phyloP scores from a whole-genome alignment of 2,797 vertebrate genomes.

The Carduelis carduelis region DNA sequence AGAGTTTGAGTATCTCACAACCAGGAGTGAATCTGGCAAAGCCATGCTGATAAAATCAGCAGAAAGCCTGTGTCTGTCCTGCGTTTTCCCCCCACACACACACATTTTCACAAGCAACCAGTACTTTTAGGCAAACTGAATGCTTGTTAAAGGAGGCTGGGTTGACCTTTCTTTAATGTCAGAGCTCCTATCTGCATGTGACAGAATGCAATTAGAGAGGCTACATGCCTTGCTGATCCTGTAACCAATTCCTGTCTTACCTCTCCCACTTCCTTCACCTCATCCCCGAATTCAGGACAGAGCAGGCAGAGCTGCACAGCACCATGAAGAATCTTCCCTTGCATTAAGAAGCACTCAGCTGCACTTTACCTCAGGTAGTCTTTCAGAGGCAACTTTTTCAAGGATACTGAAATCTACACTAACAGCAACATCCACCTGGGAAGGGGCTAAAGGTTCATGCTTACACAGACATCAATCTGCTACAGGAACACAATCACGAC shows the following conservation, averaged over 20 bases:
- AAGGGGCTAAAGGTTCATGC: neutral
- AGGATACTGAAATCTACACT: neutral
- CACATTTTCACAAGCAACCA: neutral
- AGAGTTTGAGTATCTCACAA: neutral
- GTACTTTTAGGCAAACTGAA: neutral
- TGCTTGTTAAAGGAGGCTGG: neutral
- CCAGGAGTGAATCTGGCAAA: neutral
- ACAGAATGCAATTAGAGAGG: neutral
- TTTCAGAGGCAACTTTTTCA: neutral
- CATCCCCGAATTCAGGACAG: neutral
- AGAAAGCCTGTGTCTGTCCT: neutral
- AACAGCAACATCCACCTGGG: neutral
- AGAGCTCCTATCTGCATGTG: neutral
- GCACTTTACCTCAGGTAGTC: neutral
- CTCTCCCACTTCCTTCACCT: neutral
- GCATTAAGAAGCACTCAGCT: neutral
- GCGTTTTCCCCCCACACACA: accelerated
- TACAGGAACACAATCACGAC: neutral
- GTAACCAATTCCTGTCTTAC: neutral
- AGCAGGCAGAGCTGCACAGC: neutral
- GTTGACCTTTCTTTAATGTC: neutral
- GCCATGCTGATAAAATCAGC: neutral
- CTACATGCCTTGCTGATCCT: neutral
- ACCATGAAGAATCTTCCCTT: neutral
- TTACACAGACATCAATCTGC: neutral